Percentiles rank a stretch among this genome's conserved stretches.
phyloP scores from a whole-genome alignment of 2,888 invertebrate species.

The Hipparchia sbordonii region DNA sequence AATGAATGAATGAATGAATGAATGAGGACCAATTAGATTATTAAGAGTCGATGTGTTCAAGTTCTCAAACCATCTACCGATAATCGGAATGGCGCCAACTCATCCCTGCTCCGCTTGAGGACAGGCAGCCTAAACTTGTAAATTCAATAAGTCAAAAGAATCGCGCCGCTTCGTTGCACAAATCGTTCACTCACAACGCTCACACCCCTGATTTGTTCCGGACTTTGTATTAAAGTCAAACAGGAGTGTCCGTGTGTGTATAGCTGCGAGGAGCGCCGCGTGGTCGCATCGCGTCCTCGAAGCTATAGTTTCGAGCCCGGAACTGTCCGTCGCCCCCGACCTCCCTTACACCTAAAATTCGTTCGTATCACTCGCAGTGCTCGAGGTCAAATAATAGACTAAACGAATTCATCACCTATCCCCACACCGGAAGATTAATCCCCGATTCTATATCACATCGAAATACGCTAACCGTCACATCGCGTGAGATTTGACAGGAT shows the following conservation, averaged over 20 bases:
- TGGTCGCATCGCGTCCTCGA: neutral
- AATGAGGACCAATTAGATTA: no score
- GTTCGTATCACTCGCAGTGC: constrained; percentile 12
- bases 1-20: no score
- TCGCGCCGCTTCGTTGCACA: neutral
- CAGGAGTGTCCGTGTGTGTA: constrained; percentile 12
- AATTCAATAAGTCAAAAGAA: neutral
- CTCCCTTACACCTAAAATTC: constrained; percentile 6
- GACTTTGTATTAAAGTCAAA: constrained; percentile 25
- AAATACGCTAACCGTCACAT: neutral
- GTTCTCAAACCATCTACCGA: no score
- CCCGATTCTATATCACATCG: neutral
- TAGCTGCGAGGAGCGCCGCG: neutral
- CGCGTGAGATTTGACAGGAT: neutral
- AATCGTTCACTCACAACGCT: neutral
- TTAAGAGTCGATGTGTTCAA: no score
- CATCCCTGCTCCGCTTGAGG: no score
- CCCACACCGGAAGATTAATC: neutral
- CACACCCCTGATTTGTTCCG: constrained; percentile 23
- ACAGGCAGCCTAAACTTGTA: no score
- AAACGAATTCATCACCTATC: constrained; percentile 1
- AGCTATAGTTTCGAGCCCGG: neutral
- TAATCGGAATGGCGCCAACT: no score
- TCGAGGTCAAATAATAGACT: constrained; percentile 2
- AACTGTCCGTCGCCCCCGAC: neutral